Conservation (phyloP, 1,140 invertebrate species). For the Anoplolepis gracilipes region DNA sequence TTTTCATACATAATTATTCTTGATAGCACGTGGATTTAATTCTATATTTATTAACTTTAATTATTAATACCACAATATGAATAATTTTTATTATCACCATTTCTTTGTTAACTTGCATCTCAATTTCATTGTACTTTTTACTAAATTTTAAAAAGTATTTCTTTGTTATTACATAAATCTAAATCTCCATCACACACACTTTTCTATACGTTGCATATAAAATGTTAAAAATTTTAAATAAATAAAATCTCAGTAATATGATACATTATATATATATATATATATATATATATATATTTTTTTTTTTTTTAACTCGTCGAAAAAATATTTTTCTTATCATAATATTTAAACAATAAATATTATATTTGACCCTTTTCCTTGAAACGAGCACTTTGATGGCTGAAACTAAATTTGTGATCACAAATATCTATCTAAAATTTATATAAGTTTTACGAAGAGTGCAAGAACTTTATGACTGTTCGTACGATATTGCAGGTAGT, state of each 20-base stretch:
- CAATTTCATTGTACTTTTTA: too few relatives aligned
- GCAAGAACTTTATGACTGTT: not conserved
- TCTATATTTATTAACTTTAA: conserved; percentile 15
- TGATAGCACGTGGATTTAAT: not conserved
- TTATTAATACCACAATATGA: too few relatives aligned
- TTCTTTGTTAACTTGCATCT: too few relatives aligned
- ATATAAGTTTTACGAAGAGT: not conserved
- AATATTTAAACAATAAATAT: not conserved
- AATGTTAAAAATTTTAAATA: not conserved
- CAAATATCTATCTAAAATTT: not conserved
- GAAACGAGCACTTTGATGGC: not conserved
- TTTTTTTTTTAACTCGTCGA: not conserved
- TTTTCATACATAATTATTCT: conserved; percentile 4
- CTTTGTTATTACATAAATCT: not conserved
- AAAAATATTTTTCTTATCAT: not conserved
- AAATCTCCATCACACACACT: not conserved
- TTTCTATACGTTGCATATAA: not conserved
- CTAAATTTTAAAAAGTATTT: too few relatives aligned
- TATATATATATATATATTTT: too few relatives aligned
- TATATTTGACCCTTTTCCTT: not conserved
- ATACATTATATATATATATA: not conserved
- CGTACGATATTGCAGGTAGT: not conserved
- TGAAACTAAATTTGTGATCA: not conserved
- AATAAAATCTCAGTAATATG: not conserved
- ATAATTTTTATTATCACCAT: too few relatives aligned